Evolutionary conservation across 64 coral and sea anemone genomes (phyloP).

Genomic region (Pocillopora verrucosa): DNA sequence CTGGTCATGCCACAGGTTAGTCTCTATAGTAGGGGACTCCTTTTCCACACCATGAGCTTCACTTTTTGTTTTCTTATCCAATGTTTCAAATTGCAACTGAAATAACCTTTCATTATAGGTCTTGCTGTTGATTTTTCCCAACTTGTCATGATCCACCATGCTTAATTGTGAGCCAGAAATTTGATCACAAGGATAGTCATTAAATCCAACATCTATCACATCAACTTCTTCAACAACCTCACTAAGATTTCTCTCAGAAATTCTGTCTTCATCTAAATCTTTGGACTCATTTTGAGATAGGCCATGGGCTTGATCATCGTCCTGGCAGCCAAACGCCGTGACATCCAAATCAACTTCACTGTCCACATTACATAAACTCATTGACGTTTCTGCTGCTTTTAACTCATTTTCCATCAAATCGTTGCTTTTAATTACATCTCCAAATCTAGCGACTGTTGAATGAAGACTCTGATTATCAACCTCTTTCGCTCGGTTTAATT

Average conservation of each 20-base stretch:
- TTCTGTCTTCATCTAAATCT: neutral
- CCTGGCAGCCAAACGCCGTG: neutral
- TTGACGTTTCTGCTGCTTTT: slow-evolving; percentile 13
- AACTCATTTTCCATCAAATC: neutral
- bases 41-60: neutral
- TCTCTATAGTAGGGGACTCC: neutral
- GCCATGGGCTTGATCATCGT: neutral
- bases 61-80: neutral
- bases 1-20: neutral
- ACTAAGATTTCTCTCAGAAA: neutral
- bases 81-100: neutral
- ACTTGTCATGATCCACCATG: neutral
- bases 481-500: neutral
- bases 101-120: neutral
- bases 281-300: neutral
- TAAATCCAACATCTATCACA: slow-evolving; percentile 9
- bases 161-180: neutral
- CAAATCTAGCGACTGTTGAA: neutral
- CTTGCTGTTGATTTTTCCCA: neutral
- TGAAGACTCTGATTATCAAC: neutral
- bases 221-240: neutral
- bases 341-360: neutral
- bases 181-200: neutral
- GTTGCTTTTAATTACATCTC: neutral
- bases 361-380: neutral